Conservation (phyloP, 64 coral and sea anemone species). For the Pocillopora verrucosa region DNA sequence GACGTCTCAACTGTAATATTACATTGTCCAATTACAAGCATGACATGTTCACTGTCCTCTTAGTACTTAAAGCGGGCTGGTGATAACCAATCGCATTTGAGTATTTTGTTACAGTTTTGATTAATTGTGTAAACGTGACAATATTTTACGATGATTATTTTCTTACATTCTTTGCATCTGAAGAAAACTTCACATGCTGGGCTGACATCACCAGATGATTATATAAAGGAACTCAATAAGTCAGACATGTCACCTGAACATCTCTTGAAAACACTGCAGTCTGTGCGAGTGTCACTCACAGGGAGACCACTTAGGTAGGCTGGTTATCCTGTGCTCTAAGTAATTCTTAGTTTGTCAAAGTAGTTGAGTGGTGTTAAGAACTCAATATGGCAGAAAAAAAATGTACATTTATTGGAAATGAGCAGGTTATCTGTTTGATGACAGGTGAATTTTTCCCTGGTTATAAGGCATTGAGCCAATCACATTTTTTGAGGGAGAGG, state of each 20-base stretch:
- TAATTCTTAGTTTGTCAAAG: background rate
- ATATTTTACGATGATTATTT: background rate
- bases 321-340: background rate
- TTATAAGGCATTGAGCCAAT: no score
- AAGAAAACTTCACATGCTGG: slow-evolving; percentile 80
- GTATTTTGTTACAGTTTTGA: no score
- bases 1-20: no score
- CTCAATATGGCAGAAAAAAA: background rate
- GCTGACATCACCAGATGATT: slow-evolving; percentile 80
- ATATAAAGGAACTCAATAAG: slow-evolving; percentile 76
- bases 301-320: slow-evolving; percentile 91
- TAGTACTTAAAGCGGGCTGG: no score
- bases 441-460: no score
- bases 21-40: no score
- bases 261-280: slow-evolving; percentile 84
- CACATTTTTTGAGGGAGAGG: no score
- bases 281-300: slow-evolving; percentile 89
- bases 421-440: no score
- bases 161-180: background rate
- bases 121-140: no score
- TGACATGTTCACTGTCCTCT: no score
- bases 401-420: no score
- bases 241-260: slow-evolving; percentile 72
- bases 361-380: background rate
- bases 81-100: no score